Evolutionary conservation across 2,113 vertebrate genomes (phyloP), one percentile per base, ranked within the genome.

Genomic region (Tachysurus vachellii): DNA sequence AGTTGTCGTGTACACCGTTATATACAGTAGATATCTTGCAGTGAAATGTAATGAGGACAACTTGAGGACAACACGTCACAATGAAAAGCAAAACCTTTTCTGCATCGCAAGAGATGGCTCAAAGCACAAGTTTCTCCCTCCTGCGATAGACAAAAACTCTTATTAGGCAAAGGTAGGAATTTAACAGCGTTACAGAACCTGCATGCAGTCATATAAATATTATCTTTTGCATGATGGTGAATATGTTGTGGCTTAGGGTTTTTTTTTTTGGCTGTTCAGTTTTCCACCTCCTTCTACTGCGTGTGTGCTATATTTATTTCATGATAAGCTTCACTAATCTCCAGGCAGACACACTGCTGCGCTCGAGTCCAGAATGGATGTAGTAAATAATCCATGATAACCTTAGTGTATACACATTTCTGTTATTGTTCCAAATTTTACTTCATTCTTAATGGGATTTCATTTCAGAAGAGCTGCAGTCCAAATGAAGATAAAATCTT

Each of bases 221-320:
- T 56, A 19, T 56, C 28, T 79, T 79, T 79, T 56, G 28, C 50
- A 56, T 56, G 2, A 54, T 31, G 16, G 53, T 10, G 53, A 79
- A 56, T 26, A 26, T 77, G 75, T 56, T 28, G 26, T n/a, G 26
- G 50, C 2, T 56, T 19, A 56, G 2, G 42, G 8, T 50, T 50
- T 50, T 50, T 50, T 50, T 21, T 53, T 17, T 28, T n/a, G 81
- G 31, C 31, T 54, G 42, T 53, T 83, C 11, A 11, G 44, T 53
- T 31, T 83, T 70, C 79, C 59, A 8, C 23, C 80, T 53, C 44
- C 82, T 68, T 83, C 62, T 62, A 54, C 62, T 50, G 82, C 9
- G 13, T 54, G 44, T 23, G 62, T 68, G 47, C 64, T 83, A 53
- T 83, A 83, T 83, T 83, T 83, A 83, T 80, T 80, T 80, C 54